A percentile compares a stretch with the other conserved stretches of the same genome.
phyloP scores from a whole-genome alignment of 2,797 vertebrate species.

The Gobionotothen gibberifrons region DNA sequence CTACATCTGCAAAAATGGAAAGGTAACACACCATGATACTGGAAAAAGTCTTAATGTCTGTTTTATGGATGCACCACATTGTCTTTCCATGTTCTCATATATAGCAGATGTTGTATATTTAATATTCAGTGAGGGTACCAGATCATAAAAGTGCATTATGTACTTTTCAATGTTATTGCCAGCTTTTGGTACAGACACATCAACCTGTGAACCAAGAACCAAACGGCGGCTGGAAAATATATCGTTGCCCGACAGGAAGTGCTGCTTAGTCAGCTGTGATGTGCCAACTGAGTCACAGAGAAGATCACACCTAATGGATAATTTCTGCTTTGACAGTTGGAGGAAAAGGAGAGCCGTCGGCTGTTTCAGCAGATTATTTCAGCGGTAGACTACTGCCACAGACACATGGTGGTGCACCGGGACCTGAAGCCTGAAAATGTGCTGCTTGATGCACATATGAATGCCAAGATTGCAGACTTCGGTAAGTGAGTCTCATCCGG shows the following conservation, averaged over 20 bases:
- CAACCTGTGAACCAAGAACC: slow-evolving; percentile 26
- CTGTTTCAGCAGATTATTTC: slow-evolving; percentile 99
- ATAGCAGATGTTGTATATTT: slow-evolving; percentile 7
- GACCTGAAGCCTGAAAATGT: slow-evolving; percentile 99
- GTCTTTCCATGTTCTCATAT: neutral
- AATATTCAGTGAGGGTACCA: slow-evolving; percentile 3
- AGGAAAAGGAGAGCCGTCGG: slow-evolving; percentile 97
- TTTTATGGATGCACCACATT: neutral
- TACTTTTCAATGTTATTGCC: neutral
- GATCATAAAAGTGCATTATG: slow-evolving; percentile 21
- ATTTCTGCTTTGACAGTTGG: slow-evolving; percentile 86
- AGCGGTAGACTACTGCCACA: slow-evolving; percentile 98
- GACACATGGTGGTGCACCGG: slow-evolving; percentile 98
- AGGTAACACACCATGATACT: slow-evolving; percentile 82
- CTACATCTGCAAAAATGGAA: slow-evolving; percentile 99
- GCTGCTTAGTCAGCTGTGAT: slow-evolving; percentile 52
- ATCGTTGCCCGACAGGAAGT: slow-evolving; percentile 25
- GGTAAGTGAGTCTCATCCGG: slow-evolving; percentile 81
- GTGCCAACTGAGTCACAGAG: slow-evolving; percentile 49
- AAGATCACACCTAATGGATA: slow-evolving; percentile 57
- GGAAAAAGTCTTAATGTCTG: neutral
- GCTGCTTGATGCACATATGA: slow-evolving; percentile 98
- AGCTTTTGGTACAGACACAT: slow-evolving; percentile 20
- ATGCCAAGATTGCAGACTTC: slow-evolving; percentile 99
- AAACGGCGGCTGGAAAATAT: slow-evolving; percentile 14